Percentiles rank a stretch among this genome's conserved stretches.
phyloP scores from a whole-genome alignment of 1,140 invertebrate genomes.

The Lutraria rhynchaena region DNA sequence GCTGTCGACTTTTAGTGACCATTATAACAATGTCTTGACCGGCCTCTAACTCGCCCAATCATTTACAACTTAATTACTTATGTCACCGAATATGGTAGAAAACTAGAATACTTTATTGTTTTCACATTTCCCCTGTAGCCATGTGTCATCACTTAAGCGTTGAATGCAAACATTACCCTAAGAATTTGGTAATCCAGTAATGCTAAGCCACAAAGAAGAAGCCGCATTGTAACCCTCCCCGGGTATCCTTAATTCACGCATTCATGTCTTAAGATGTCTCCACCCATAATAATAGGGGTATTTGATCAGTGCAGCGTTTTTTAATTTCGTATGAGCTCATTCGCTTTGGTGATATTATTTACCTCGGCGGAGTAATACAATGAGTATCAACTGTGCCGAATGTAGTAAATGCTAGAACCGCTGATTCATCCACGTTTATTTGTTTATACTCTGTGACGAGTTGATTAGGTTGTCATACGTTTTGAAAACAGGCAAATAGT shows the following conservation, averaged over 20 bases:
- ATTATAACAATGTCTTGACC: too few species aligned
- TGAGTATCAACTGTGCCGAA: not conserved
- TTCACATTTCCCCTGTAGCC: not conserved
- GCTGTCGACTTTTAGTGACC: too few species aligned
- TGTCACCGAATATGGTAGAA: too few species aligned
- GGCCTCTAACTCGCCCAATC: too few species aligned
- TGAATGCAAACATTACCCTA: slow-evolving; percentile 19
- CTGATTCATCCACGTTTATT: not conserved
- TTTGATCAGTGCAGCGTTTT: slow-evolving; percentile 21
- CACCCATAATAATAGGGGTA: slow-evolving; percentile 23
- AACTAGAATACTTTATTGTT: too few species aligned
- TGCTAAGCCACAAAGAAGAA: slow-evolving; percentile 7
- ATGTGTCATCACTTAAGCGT: slow-evolving; percentile 10
- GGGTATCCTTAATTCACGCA: slow-evolving; percentile 4
- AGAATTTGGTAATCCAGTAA: slow-evolving; percentile 27
- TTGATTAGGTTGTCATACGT: too few species aligned
- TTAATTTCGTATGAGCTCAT: slow-evolving; percentile 29
- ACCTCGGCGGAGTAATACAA: slow-evolving; percentile 39
- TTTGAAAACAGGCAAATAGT: too few species aligned
- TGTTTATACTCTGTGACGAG: too few species aligned
- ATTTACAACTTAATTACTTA: too few species aligned
- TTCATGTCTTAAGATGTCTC: slow-evolving; percentile 9
- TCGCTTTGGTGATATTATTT: slow-evolving; percentile 15
- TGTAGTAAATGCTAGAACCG: too few species aligned
- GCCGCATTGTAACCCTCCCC: slow-evolving; percentile 26